phyloP scores from a whole-genome alignment of 2,888 invertebrate species.

The Galerucella nymphaeae region DNA sequence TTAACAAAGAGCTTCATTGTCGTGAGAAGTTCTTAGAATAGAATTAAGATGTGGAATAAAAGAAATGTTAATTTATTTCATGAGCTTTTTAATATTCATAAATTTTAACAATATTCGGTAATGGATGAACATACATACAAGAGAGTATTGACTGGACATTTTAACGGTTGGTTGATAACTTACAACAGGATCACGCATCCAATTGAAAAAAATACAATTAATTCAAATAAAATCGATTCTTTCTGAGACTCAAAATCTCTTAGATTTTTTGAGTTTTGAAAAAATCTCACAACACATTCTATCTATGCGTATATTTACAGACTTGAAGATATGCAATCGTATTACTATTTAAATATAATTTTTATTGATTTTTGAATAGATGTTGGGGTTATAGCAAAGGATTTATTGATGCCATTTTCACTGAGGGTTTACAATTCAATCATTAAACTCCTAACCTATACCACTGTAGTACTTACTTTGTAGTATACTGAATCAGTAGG shows the following conservation, averaged over 20 bases:
- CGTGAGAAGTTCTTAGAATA: too few species aligned
- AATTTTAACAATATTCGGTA: constrained; percentile 65
- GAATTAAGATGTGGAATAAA: background rate
- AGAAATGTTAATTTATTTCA: background rate
- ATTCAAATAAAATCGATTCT: constrained; percentile 19
- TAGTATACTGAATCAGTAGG: too few species aligned
- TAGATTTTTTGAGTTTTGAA: constrained; percentile 11
- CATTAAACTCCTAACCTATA: too few species aligned
- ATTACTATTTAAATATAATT: background rate
- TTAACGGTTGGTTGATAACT: constrained; percentile 55
- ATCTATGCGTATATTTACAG: constrained; percentile 27
- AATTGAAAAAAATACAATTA: constrained; percentile 18
- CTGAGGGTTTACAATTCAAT: too few species aligned
- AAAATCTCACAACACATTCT: constrained; percentile 10
- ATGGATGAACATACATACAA: constrained; percentile 66
- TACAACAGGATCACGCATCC: constrained; percentile 60
- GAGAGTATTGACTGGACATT: constrained; percentile 66
- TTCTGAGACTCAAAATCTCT: constrained; percentile 7
- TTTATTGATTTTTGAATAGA: too few species aligned
- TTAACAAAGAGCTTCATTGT: too few species aligned
- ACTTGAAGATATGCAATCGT: constrained; percentile 14
- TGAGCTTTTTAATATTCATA: constrained; percentile 58
- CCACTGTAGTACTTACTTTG: too few species aligned
- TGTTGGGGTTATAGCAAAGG: too few species aligned
- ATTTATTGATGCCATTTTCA: too few species aligned